Conservation (phyloP, 1,140 invertebrate species). For the Drosophila guanche region DNA sequence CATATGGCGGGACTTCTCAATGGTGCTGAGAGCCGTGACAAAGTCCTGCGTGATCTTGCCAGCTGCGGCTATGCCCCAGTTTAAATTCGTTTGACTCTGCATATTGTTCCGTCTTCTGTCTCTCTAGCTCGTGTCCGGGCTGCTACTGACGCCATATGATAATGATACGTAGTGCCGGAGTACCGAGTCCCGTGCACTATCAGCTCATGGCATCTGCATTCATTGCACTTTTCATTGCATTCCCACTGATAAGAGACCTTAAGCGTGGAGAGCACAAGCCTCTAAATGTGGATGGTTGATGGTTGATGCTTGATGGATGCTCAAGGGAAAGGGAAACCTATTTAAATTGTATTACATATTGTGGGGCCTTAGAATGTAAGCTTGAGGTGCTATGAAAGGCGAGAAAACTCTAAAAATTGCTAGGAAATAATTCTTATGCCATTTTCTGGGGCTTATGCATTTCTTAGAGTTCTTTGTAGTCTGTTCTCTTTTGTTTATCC, state of each 20-base stretch:
- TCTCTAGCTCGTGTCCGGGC: conserved; percentile 35
- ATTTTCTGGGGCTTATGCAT: no score
- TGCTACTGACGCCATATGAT: conserved; percentile 44
- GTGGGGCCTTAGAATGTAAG: no score
- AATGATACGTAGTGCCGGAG: conserved; percentile 27
- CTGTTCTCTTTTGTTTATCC: no score
- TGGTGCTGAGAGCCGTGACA: conserved; percentile 87
- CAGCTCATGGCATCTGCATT: conserved; percentile 64
- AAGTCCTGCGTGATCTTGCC: conserved; percentile 93
- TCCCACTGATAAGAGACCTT: conserved; percentile 49
- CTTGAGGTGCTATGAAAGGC: no score
- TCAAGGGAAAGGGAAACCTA: no score
- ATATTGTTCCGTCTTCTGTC: conserved; percentile 48
- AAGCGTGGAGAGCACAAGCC: no score
- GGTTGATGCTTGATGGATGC: no score
- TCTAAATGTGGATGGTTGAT: no score
- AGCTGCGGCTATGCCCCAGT: conserved; percentile 90
- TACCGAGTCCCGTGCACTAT: conserved; percentile 48
- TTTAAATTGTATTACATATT: no score
- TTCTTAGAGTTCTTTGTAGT: no score
- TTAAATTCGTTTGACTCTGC: conserved; percentile 56
- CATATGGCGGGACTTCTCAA: conserved; percentile 87
- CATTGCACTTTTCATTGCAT: conserved; percentile 65
- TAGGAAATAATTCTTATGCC: no score
- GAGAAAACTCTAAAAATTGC: no score